Evolutionary conservation across 2,888 invertebrate genomes (phyloP).

Genomic region (Agrotis clavis): DNA sequence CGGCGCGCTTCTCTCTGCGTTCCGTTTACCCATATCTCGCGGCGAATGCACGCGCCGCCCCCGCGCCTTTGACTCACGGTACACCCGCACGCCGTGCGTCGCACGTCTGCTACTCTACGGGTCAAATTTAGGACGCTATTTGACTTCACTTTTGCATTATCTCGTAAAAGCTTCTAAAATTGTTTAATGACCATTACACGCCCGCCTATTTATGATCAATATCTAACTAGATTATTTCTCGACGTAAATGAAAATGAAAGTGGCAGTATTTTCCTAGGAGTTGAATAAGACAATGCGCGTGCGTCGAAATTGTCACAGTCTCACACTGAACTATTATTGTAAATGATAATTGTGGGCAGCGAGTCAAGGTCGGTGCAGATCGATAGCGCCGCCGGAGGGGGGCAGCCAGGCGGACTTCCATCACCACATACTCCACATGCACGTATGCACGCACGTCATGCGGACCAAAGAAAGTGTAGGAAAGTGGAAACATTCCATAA

Average conservation of each 20-base stretch:
- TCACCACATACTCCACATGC: slow-evolving; percentile 75
- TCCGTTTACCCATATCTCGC: slow-evolving; percentile 91
- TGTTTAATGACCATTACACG: slow-evolving; percentile 19
- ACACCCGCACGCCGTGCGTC: slow-evolving; percentile 73
- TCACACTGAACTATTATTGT: slow-evolving; percentile 79
- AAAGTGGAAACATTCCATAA: slow-evolving; percentile 87
- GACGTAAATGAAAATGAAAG: background rate
- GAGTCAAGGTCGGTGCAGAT: slow-evolving; percentile 87
- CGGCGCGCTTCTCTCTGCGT: slow-evolving; percentile 84
- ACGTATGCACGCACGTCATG: slow-evolving; percentile 79
- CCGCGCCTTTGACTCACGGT: slow-evolving; percentile 84
- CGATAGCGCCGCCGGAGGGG: slow-evolving; percentile 78
- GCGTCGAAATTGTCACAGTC: slow-evolving; percentile 82
- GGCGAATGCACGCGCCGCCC: slow-evolving; percentile 86
- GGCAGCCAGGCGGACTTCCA: slow-evolving; percentile 70
- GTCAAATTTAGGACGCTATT: slow-evolving; percentile 82
- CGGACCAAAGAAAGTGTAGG: slow-evolving; percentile 85
- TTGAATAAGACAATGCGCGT: slow-evolving; percentile 77
- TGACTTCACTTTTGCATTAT: slow-evolving; percentile 67
- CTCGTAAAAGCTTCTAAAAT: slow-evolving; percentile 20
- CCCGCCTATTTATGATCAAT: slow-evolving; percentile 10
- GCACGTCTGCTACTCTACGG: slow-evolving; percentile 68
- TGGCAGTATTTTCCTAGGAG: slow-evolving; percentile 30
- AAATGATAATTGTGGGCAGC: slow-evolving; percentile 85
- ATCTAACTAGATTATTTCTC: slow-evolving; percentile 7